A percentile compares a stretch with the other conserved stretches of the same genome.
Conservation (phyloP, 2,113 vertebrate genomes). For the Prunella fulvescens region DNA sequence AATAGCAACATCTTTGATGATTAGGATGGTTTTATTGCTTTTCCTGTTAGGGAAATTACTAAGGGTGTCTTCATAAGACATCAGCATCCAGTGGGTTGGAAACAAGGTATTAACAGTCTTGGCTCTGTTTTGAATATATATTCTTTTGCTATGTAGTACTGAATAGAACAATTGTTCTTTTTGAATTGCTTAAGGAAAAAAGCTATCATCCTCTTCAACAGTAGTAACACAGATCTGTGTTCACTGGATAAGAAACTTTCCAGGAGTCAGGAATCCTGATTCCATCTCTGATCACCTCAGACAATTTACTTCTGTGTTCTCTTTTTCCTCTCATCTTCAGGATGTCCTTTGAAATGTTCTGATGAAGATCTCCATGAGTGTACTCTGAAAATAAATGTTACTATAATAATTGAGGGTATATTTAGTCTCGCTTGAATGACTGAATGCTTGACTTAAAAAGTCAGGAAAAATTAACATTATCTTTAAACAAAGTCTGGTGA, state of each 20-base stretch:
- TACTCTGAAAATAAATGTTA: neutral
- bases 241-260: neutral
- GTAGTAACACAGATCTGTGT: neutral
- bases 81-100: neutral
- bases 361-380: neutral
- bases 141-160: neutral
- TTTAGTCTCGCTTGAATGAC: neutral
- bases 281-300: neutral
- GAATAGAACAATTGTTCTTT: slow-evolving; percentile 4
- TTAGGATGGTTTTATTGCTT: neutral
- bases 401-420: neutral
- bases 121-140: neutral
- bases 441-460: neutral
- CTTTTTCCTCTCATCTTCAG: neutral
- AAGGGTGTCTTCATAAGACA: neutral
- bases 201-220: neutral
- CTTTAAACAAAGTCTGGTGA: neutral
- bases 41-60: neutral
- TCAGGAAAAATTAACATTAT: neutral
- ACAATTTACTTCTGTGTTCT: neutral
- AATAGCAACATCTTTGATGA: neutral
- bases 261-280: neutral
- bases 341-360: neutral
- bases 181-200: slow-evolving; percentile 6
- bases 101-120: neutral